Evolutionary conservation across 2,888 invertebrate genomes (phyloP).

Genomic region (Trissolcus japonicus): DNA sequence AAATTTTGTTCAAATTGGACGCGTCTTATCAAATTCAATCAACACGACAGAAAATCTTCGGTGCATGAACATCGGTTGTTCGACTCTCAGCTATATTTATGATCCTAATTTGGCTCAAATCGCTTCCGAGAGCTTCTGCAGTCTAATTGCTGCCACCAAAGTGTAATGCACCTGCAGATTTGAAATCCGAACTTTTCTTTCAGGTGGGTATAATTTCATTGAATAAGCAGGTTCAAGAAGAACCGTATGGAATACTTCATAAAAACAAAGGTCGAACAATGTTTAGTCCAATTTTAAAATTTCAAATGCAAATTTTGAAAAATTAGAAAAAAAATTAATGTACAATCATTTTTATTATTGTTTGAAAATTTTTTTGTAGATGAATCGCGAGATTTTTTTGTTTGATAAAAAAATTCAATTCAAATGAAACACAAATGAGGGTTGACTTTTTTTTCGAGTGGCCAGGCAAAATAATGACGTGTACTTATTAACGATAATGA

Average conservation of each 20-base stretch:
- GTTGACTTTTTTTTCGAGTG: constrained; percentile 8
- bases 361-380: no score
- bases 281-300: no score
- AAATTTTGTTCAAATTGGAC: constrained; percentile 12
- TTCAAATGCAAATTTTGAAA: no score
- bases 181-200: constrained; percentile 27
- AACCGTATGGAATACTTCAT: no score
- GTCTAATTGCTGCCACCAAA: constrained; percentile 43
- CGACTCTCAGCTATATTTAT: constrained; percentile 46
- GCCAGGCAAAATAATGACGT: constrained; percentile 27
- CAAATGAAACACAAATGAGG: constrained; percentile 7
- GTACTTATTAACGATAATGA: constrained; percentile 24
- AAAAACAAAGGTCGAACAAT: no score
- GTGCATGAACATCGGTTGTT: constrained; percentile 54
- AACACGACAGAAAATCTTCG: constrained; percentile 47
- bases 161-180: constrained; percentile 40
- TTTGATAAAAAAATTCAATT: no score
- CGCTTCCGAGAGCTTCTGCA: constrained; percentile 57
- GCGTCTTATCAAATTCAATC: constrained; percentile 45
- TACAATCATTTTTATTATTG: no score
- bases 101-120: constrained; percentile 62
- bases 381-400: no score
- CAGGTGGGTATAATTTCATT: no score
- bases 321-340: no score
- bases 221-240: no score